Conservation (phyloP, 2,888 invertebrate species). For the Parelbella ahira region DNA sequence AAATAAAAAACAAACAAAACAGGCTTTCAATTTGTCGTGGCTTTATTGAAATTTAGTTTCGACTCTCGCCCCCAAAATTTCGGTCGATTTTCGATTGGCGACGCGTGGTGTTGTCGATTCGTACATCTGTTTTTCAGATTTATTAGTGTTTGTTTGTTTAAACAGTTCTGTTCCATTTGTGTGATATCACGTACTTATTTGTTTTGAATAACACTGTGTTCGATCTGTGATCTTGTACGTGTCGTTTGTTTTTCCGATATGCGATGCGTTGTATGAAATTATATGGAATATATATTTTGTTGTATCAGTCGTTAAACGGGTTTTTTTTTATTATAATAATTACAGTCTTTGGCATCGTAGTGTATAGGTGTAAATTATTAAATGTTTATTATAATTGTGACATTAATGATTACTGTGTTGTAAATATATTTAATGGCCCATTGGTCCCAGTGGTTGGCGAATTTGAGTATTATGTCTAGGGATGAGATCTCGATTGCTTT, state of each 20-base stretch:
- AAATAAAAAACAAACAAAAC: slow-evolving; percentile 22
- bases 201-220: slow-evolving; percentile 23
- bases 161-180: slow-evolving; percentile 25
- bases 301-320: no score
- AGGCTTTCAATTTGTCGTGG: slow-evolving; percentile 18
- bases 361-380: no score
- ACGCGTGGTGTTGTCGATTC: slow-evolving; percentile 9
- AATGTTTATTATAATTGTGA: no score
- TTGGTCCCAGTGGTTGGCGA: no score
- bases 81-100: neutral
- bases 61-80: neutral
- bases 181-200: slow-evolving; percentile 22
- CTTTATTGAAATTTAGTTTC: neutral
- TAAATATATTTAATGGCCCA: no score
- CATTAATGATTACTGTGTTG: no score
- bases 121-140: slow-evolving; percentile 24
- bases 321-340: no score
- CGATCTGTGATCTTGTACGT: slow-evolving; percentile 25
- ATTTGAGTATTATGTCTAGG: no score
- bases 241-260: slow-evolving; percentile 22
- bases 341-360: no score
- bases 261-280: no score
- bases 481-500: no score
- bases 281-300: no score
- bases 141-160: slow-evolving; percentile 25